phyloP scores from a whole-genome alignment of 2,113 vertebrate species.

The Istiophorus platypterus region DNA sequence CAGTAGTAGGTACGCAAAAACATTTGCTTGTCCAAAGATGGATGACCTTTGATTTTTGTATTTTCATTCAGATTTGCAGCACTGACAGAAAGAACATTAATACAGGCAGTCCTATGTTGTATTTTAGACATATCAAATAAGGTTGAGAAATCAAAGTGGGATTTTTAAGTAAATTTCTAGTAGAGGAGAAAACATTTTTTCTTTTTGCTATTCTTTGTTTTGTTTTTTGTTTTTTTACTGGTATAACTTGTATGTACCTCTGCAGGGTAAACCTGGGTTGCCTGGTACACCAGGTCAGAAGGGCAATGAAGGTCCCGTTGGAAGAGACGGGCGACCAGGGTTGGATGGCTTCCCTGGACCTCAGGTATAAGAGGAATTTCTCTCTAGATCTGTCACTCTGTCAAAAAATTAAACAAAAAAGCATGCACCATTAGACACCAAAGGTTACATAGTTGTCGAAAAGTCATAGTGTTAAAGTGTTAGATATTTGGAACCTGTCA shows the following conservation, averaged over 20 bases:
- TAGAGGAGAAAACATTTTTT: neutral
- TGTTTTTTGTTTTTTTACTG: neutral
- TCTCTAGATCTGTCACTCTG: neutral
- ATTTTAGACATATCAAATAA: too few species aligned
- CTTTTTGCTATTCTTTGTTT: neutral
- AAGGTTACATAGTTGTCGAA: neutral
- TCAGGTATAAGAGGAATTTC: slow-evolving; percentile 79
- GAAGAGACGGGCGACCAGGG: slow-evolving; percentile 88
- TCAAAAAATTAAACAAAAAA: neutral
- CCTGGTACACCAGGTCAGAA: slow-evolving; percentile 76
- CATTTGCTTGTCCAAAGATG: neutral
- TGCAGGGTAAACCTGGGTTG: slow-evolving; percentile 80
- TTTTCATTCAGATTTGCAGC: neutral
- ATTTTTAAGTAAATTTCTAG: too few species aligned
- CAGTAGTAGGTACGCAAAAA: too few species aligned
- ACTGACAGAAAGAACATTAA: neutral
- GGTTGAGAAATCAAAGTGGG: too few species aligned
- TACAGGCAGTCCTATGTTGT: too few species aligned
- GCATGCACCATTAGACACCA: neutral
- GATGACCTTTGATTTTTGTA: neutral
- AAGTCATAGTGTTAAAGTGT: neutral
- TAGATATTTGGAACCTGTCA: neutral
- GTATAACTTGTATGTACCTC: neutral
- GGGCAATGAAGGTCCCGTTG: slow-evolving; percentile 81
- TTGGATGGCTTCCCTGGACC: slow-evolving; percentile 89